These are phyloP conservation scores for Disparrhopalites patrizii DNA, from an alignment of 2,888 invertebrate genomes.

Conservation along the genomic window DNA sequence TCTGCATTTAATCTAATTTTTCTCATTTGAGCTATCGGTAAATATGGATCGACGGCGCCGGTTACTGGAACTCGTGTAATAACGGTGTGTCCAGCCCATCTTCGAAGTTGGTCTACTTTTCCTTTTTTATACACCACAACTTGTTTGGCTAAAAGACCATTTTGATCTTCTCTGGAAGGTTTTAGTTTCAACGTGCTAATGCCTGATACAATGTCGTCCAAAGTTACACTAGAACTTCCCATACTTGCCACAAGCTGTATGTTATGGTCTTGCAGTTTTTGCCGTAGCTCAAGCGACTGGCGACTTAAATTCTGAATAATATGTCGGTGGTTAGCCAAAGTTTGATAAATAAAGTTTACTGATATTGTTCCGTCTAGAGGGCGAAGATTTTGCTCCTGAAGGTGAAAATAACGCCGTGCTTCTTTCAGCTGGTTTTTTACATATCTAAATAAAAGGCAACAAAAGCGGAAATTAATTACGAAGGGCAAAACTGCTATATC, in stretches of 20 bases:
- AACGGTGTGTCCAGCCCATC: conserved; percentile 10
- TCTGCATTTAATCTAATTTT: conserved; percentile 2
- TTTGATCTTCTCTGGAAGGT: background rate
- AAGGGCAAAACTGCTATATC: no score
- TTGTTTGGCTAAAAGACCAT: background rate
- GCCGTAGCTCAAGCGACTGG: background rate
- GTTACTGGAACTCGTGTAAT: conserved; percentile 18
- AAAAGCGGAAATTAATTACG: background rate
- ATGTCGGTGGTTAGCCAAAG: conserved; percentile 6
- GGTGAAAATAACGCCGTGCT: conserved; percentile 2
- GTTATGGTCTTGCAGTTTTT: background rate
- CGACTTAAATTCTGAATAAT: conserved; percentile 10
- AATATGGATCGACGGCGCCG: conserved; percentile 21
- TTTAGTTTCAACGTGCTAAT: conserved; percentile 17
- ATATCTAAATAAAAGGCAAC: background rate
- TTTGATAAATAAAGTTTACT: background rate
- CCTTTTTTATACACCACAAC: background rate
- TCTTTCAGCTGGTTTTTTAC: conserved; percentile 20
- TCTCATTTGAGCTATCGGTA: background rate
- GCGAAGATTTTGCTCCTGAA: background rate
- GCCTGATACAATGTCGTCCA: conserved; percentile 23
- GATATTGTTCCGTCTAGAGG: conserved; percentile 9
- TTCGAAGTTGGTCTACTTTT: background rate
- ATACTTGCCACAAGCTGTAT: background rate
- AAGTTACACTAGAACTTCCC: background rate